A percentile compares a stretch with the other conserved stretches of the same genome.
Conservation (phyloP, 2,888 invertebrate species). For the Meiosimyza decipiens region DNA sequence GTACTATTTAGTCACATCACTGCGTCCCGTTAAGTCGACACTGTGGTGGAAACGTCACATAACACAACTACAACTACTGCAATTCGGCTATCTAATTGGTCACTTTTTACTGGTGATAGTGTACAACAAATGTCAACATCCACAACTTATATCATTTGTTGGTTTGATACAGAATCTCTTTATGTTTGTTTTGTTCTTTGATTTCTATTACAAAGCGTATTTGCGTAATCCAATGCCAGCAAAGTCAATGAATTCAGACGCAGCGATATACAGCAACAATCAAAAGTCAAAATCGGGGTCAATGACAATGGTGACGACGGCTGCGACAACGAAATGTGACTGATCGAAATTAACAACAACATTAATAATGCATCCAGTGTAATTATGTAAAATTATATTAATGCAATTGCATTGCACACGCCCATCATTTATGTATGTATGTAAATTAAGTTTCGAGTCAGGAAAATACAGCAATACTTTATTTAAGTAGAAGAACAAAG, state of each 20-base stretch:
- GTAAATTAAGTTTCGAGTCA: neutral
- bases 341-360: too few species aligned
- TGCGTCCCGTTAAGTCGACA: conserved; percentile 76
- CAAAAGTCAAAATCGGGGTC: too few species aligned
- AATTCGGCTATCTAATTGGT: conserved; percentile 73
- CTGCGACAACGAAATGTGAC: neutral
- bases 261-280: neutral
- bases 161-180: conserved; percentile 62
- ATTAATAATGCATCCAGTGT: too few species aligned
- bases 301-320: neutral
- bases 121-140: conserved; percentile 56
- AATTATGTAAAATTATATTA: too few species aligned
- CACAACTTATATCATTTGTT: conserved; percentile 52
- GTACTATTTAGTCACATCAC: conserved; percentile 82
- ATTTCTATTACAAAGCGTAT: conserved; percentile 63
- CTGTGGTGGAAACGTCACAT: conserved; percentile 88
- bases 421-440: neutral
- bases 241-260: neutral
- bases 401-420: too few species aligned
- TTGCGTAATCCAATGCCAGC: conserved; percentile 36
- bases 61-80: conserved; percentile 84
- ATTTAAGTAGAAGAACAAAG: conserved; percentile 13
- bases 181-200: conserved; percentile 65
- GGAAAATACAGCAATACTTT: neutral
- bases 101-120: conserved; percentile 69